Evolutionary conservation across 2,797 vertebrate genomes (phyloP), one percentile per base, ranked within the genome.

Genomic region (Notamacropus eugenii): DNA sequence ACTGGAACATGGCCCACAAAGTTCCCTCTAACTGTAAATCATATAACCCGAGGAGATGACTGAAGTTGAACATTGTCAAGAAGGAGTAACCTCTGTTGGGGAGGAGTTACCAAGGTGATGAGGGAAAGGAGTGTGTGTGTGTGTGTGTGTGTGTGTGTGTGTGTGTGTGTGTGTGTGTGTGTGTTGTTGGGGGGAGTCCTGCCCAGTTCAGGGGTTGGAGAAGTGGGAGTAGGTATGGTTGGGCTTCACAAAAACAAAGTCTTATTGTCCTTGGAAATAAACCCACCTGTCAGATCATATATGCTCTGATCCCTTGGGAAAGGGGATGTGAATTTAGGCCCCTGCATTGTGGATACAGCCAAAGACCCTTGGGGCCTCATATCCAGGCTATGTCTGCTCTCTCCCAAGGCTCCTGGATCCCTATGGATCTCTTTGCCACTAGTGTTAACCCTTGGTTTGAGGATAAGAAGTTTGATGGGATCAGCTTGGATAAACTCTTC

Each of bases 401-500:
- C 1, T 28, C 34, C 54, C 28, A 19, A 5, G 19, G 55, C 62
- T 62, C n/a, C 58, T 16, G 50, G 58, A 34, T 58, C 55, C 55
- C 28, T 55, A 50, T 54, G 50, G 16, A 24, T 13, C 31, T 40
- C 57, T 52, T 28, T 24, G 27, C 31, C 11, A 11, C 50, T 13
- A 31, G 55, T 56, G 19, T 29, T 52, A 31, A 52, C 50, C 58
- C n/a, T 1, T 1, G 52, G 27, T 19, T 0, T 5, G 10, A 22
- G 93, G 55, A 28, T 55, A 54, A 46, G 74, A 92, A n/a, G 55
- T 54, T 99, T 99, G 97, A 99, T 98, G 0, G 99, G 99, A 96
- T 99, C 98, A 95, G 98, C 97, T 95, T 99, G 99, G 96, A 99
- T 98, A 0, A 96, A 98, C 1, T 99, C 99, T 13, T 99, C 99